Evolutionary conservation across 2,113 vertebrate species (phyloP), one percentile per base, ranked within the genome.

Genomic region (Clinocottus analis): DNA sequence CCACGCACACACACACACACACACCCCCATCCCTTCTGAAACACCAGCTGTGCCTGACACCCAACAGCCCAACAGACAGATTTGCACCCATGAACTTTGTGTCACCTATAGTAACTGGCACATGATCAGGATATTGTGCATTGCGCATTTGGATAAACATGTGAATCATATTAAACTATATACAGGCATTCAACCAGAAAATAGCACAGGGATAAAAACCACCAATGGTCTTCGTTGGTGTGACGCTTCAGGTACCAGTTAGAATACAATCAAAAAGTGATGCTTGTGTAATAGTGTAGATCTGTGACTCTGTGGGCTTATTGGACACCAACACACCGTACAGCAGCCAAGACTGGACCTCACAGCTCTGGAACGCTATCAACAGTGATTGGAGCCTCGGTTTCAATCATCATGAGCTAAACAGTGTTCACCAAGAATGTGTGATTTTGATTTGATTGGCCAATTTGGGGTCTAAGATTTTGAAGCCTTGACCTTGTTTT

Each of bases 1-100:
- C 10, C 41, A 11, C 43, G n/a, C n/a, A n/a, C n/a, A n/a, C n/a
- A n/a, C n/a, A n/a, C n/a, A n/a, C n/a, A n/a, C n/a, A n/a, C n/a
- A n/a, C n/a, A n/a, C n/a, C n/a, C n/a, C n/a, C 43, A 31, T 27
- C 56, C 49, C 41, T 43, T 35, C 59, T 39, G 13, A 21, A 75
- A 69, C 66, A 84, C 71, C 70, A 77, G 83, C 83, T 87, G 75
- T 13, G 5, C 49, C 71, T 75, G 65, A 72, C 61, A 85, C 47
- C 53, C 75, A 41, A n/a, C 5, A 1, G 12, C 5, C 25, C 7
- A 67, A 23, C 1, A 9, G 13, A 65, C 51, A 55, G 47, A 77
- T 71, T 78, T 53, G 21, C 41, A 47, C 72, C 58, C 37, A 71
- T 70, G 27, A 87, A 75, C 69, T 66, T 47, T 75, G 49, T 27